Conservation (phyloP, 1,140 invertebrate species). For the Philopotamus ludificatus region DNA sequence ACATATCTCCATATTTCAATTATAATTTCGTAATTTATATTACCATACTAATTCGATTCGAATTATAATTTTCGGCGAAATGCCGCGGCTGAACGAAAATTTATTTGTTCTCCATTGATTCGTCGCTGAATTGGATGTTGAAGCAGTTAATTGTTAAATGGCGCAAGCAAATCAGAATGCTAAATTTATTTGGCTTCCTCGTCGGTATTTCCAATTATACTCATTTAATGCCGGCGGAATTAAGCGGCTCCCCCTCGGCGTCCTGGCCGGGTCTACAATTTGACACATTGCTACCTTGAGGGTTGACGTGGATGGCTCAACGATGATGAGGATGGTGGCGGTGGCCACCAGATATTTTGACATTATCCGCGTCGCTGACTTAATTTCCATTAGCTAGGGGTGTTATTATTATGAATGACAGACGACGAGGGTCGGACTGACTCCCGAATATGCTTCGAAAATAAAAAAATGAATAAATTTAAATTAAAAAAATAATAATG, state of each 20-base stretch:
- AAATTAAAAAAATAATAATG: too few relatives aligned
- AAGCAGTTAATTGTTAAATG: neutral
- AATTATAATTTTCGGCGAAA: too few relatives aligned
- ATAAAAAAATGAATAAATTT: too few relatives aligned
- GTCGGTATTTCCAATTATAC: constrained; percentile 39
- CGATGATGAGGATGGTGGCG: constrained; percentile 5
- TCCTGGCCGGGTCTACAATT: neutral
- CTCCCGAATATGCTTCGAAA: too few relatives aligned
- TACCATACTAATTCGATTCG: too few relatives aligned
- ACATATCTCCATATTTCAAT: too few relatives aligned
- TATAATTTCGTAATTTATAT: too few relatives aligned
- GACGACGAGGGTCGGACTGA: constrained; percentile 23
- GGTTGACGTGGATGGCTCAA: constrained; percentile 10
- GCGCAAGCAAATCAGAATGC: constrained; percentile 25
- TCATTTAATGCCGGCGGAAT: constrained; percentile 34
- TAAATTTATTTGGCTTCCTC: too few relatives aligned
- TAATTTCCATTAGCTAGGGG: constrained; percentile 39
- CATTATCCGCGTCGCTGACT: constrained; percentile 37
- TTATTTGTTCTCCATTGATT: too few relatives aligned
- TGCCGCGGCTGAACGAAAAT: too few relatives aligned
- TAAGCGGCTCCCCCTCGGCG: constrained; percentile 8
- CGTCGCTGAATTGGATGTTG: too few relatives aligned
- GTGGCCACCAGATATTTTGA: constrained; percentile 27
- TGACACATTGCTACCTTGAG: constrained; percentile 6
- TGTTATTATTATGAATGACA: constrained; percentile 40